Evolutionary conservation across 2,888 invertebrate species (phyloP), one percentile per base, ranked within the genome.

Genomic region (Margaritifera margaritifera): DNA sequence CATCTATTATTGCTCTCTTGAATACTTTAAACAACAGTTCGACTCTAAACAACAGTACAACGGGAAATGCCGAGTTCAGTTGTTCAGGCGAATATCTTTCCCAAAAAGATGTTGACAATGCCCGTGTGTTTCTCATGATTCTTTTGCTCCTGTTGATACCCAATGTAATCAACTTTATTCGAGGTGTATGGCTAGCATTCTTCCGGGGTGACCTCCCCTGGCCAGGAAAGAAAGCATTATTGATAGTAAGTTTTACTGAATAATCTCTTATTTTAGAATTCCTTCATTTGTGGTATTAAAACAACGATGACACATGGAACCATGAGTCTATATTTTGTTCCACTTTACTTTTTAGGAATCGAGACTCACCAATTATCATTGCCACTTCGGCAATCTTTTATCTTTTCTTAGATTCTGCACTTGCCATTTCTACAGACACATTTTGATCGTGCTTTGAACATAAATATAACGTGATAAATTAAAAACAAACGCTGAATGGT

Each of bases 141-240:
- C 52, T 78, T 11, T 27, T 81, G 4, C 59, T 76, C 2, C 20
- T 78, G 4, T 20, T 83, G 24, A 65, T 82, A 1, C 86, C 87
- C 0, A 71, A 80, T 54, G 68, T 74, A 1, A n/a, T 84, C 4
- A 78, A 78, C 50, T 72, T 83, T 24, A 20, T 83, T 0, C 64
- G 85, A 6, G 77, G 83, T 1, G 8, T 79, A 0, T 83, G 80
- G 80, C 66, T 60, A 6, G 83, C 82, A 0, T 70, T 75, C 4
- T 78, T 79, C 51, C 59, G 80, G 18, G 68, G 71, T 6, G 78
- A 80, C 25, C 69, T 82, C n/a, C 84, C 80, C 0, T 86, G 86
- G 85, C 87, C 87, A 0, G 68, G 57, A 15, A 66, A 54, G 22
- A 58, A 59, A 19, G 67, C 78, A 6, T 56, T 84, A 2, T 3